Conservation (phyloP, 2,797 vertebrate genomes). For the Dromococcyx pavoninus region DNA sequence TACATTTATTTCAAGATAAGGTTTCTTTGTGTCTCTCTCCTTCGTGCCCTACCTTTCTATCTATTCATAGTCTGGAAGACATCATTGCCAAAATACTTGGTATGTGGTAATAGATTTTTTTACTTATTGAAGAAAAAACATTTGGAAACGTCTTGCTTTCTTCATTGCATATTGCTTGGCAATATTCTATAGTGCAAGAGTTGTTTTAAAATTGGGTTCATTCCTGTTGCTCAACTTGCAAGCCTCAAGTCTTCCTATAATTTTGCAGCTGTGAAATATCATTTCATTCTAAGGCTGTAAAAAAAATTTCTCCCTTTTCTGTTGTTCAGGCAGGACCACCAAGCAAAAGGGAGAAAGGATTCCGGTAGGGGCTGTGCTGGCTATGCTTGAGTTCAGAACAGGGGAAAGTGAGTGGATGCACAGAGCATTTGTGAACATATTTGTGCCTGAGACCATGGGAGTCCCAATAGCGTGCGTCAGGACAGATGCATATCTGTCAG, state of each 20-base stretch:
- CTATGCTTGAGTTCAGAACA: neutral
- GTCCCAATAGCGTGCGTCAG: rapidly evolving
- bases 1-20: neutral
- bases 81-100: neutral
- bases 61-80: neutral
- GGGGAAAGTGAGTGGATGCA: neutral
- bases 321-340: neutral
- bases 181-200: neutral
- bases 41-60: neutral
- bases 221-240: neutral
- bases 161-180: neutral
- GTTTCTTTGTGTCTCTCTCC: neutral
- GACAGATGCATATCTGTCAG: neutral
- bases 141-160: neutral
- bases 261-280: constrained; percentile 7
- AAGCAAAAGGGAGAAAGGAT: neutral
- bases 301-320: neutral
- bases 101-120: neutral
- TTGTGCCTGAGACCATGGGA: neutral
- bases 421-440: neutral
- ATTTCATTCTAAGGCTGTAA: neutral
- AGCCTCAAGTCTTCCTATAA: neutral
- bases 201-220: neutral
- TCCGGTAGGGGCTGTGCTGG: neutral
- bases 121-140: neutral